These are phyloP conservation scores for Phylloscopus trochilus DNA, from an alignment of 2,113 vertebrate genomes.

Conservation along the genomic window DNA sequence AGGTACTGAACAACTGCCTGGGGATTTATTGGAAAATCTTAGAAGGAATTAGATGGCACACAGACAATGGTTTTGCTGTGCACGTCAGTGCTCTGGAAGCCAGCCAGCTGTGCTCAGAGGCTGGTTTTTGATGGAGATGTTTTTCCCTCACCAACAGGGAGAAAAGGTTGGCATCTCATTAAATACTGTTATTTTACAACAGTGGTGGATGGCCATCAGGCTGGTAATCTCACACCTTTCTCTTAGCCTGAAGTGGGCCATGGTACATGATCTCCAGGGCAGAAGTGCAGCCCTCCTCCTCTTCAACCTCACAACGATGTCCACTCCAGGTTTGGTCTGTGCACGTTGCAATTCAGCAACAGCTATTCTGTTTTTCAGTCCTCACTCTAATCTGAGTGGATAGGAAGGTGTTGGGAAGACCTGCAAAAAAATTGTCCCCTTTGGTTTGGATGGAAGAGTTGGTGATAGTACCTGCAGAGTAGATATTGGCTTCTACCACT, in stretches of 20 bases:
- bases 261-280: background rate
- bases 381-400: background rate
- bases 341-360: background rate
- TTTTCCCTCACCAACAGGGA: background rate
- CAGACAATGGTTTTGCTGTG: background rate
- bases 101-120: background rate
- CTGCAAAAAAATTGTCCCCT: background rate
- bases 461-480: background rate
- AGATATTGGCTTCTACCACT: background rate
- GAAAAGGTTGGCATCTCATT: background rate
- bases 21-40: background rate
- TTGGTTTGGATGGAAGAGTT: background rate
- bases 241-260: background rate
- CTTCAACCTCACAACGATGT: accelerated
- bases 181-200: background rate
- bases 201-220: background rate
- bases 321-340: background rate
- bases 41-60: background rate
- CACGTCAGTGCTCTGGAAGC: background rate
- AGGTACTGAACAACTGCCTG: background rate
- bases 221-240: background rate
- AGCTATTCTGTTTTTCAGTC: background rate
- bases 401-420: background rate
- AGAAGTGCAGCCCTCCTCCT: background rate
- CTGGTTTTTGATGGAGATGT: background rate